phyloP scores from a whole-genome alignment of 2,113 vertebrate genomes.

The Paramisgurnus dabryanus region DNA sequence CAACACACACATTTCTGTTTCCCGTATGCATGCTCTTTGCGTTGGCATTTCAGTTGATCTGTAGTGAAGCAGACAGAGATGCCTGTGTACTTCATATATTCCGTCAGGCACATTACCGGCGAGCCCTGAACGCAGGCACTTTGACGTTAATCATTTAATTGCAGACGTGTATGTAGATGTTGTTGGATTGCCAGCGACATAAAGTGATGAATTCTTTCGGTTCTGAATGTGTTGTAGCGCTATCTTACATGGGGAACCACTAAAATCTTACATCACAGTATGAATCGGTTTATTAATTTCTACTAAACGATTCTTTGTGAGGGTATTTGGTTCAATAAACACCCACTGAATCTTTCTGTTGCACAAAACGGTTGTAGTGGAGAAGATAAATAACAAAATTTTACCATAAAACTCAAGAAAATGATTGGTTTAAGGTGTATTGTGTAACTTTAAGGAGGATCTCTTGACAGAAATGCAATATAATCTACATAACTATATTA shows the following conservation, averaged over 20 bases:
- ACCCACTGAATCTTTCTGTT: no score
- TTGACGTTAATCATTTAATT: conserved; percentile 77
- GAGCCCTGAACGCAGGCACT: conserved; percentile 54
- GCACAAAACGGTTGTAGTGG: no score
- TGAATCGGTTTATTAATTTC: neutral
- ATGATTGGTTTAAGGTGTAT: no score
- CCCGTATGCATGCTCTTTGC: conserved; percentile 59
- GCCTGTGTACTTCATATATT: conserved; percentile 70
- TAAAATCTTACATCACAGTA: no score
- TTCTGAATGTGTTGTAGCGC: conserved; percentile 59
- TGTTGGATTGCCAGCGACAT: neutral
- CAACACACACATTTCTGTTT: conserved; percentile 40
- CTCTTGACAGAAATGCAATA: no score
- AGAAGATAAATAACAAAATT: no score
- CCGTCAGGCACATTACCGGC: conserved; percentile 66
- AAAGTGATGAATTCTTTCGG: conserved; percentile 45
- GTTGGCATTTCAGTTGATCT: conserved; percentile 65
- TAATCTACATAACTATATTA: no score
- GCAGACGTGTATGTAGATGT: conserved; percentile 66
- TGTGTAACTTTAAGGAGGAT: no score
- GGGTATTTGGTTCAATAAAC: no score
- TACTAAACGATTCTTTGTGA: neutral
- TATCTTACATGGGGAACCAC: neutral
- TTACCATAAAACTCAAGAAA: no score
- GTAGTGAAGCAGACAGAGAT: conserved; percentile 65